Evolutionary conservation across 2,888 invertebrate species (phyloP).

Genomic region (Mycalesis mineus): DNA sequence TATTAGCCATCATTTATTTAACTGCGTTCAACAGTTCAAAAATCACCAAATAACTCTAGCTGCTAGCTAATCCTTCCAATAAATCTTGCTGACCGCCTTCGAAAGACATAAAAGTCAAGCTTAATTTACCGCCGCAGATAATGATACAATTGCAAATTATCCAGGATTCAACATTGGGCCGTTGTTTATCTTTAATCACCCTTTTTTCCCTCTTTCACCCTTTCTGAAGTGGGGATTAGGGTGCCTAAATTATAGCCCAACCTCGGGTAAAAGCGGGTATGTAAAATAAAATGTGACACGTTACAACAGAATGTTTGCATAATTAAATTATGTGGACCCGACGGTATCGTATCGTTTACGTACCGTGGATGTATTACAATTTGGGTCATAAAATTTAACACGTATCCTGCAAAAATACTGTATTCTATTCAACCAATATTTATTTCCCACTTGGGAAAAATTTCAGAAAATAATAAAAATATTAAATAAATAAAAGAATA

Average conservation of each 20-base stretch:
- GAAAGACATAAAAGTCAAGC: constrained; percentile 51
- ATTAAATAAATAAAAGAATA: too few species aligned
- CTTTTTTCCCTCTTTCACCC: constrained; percentile 63
- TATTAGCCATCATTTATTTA: constrained; percentile 1
- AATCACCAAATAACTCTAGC: constrained; percentile 38
- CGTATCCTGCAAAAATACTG: background rate
- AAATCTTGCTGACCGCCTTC: constrained; percentile 45
- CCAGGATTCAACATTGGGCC: constrained; percentile 50
- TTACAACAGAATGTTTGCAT: constrained; percentile 32
- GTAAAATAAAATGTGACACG: constrained; percentile 35
- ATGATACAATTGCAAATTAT: constrained; percentile 71
- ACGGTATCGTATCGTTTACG: background rate
- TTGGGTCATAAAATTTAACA: background rate
- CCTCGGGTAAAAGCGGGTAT: constrained; percentile 39
- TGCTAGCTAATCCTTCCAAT: constrained; percentile 34
- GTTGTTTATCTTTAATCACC: constrained; percentile 76
- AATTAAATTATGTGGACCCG: constrained; percentile 24
- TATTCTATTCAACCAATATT: too few species aligned
- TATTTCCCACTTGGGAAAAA: too few species aligned
- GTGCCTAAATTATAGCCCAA: constrained; percentile 58
- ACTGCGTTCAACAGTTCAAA: constrained; percentile 29
- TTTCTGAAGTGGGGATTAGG: constrained; percentile 59
- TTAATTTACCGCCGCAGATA: constrained; percentile 60
- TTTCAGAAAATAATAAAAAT: too few species aligned
- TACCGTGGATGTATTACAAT: background rate